These are phyloP conservation scores for Monochamus alternatus DNA, from an alignment of 2,888 invertebrate species.

Conservation along the genomic window DNA sequence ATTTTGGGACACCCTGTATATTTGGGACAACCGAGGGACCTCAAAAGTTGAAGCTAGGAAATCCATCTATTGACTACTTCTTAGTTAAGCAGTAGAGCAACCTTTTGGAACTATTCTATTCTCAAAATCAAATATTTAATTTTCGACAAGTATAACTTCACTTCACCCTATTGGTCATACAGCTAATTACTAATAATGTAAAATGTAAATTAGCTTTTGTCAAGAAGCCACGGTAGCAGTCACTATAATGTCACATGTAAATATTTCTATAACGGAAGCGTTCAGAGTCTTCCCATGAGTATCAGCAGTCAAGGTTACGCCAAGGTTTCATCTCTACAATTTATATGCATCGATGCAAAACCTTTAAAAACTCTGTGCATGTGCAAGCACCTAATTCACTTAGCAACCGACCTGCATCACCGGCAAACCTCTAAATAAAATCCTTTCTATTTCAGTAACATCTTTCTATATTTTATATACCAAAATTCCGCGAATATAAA, in stretches of 20 bases:
- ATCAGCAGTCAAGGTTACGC: background rate
- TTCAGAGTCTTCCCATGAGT: background rate
- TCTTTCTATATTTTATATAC: conserved; percentile 3
- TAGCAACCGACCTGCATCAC: background rate
- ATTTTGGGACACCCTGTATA: too few species aligned
- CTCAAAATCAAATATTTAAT: too few species aligned
- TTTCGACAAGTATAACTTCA: too few species aligned
- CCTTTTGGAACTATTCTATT: too few species aligned
- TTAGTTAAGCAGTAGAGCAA: too few species aligned
- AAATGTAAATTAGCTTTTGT: background rate
- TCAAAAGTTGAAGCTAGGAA: too few species aligned
- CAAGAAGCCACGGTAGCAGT: background rate
- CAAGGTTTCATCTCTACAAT: background rate
- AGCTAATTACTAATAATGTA: too few species aligned
- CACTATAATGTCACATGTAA: background rate
- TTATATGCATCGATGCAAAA: conserved; percentile 3
- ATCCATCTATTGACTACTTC: too few species aligned
- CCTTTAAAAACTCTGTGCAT: background rate
- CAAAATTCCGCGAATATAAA: conserved; percentile 17
- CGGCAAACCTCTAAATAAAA: background rate
- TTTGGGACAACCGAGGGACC: too few species aligned
- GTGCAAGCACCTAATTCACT: background rate
- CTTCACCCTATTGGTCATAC: too few species aligned
- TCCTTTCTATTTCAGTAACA: background rate
- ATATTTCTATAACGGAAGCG: conserved; percentile 1